Evolutionary conservation across 35 echinoderm and acorn worm genomes (phyloP).

Genomic region (Lytechinus pictus): DNA sequence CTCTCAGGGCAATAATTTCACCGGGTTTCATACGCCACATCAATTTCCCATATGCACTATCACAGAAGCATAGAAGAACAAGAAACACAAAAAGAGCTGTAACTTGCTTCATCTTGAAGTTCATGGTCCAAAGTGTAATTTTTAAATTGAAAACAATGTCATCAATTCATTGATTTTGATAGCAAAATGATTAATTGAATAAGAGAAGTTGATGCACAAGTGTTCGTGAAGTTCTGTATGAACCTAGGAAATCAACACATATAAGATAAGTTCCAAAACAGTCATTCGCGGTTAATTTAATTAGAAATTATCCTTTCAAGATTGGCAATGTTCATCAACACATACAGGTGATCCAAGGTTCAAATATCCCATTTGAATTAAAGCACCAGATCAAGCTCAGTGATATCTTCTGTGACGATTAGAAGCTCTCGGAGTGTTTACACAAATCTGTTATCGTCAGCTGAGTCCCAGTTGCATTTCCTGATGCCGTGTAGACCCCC

Average conservation of each 20-base stretch:
- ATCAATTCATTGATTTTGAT: background rate
- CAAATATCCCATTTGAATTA: background rate
- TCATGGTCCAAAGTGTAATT: background rate
- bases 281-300: background rate
- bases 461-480: background rate
- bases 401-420: background rate
- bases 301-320: background rate
- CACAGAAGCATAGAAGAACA: background rate
- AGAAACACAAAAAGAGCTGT: background rate
- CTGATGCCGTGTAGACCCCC: background rate
- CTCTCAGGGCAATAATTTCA: conserved; percentile 66
- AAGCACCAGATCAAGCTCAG: background rate
- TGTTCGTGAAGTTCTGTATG: background rate
- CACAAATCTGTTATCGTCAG: conserved; percentile 14
- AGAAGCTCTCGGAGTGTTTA: background rate
- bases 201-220: background rate
- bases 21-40: conserved; percentile 61
- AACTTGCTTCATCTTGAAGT: background rate
- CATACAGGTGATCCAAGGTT: conserved; percentile 1
- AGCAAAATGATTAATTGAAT: background rate
- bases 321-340: background rate
- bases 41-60: background rate
- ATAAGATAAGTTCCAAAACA: background rate
- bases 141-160: background rate
- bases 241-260: background rate